Conservation (phyloP, 2,113 vertebrate species). For the Ariopsis seemanni region DNA sequence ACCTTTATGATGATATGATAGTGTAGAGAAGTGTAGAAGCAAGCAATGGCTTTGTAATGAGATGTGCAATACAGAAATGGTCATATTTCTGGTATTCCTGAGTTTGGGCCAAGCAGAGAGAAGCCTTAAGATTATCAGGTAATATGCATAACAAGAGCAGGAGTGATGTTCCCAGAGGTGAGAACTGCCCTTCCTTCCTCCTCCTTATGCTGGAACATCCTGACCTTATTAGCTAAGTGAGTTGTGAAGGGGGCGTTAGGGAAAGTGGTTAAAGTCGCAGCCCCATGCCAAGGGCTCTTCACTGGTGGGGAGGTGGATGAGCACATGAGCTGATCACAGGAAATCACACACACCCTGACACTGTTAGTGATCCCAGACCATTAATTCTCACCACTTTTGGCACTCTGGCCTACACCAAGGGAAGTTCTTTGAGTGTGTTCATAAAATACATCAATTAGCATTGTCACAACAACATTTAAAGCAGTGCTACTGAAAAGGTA, state of each 20-base stretch:
- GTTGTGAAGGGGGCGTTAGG: conserved; percentile 39
- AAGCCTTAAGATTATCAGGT: neutral
- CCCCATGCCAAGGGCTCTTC: conserved; percentile 50
- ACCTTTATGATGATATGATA: neutral
- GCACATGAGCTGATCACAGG: conserved; percentile 54
- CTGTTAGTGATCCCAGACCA: conserved; percentile 51
- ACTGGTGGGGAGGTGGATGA: conserved; percentile 30
- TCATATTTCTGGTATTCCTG: neutral
- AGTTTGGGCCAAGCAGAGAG: neutral
- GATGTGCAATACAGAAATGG: neutral
- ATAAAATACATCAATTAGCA: conserved; percentile 75
- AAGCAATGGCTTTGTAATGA: neutral
- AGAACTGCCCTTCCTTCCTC: conserved; percentile 41
- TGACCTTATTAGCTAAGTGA: conserved; percentile 56
- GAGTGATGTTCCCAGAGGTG: conserved; percentile 41
- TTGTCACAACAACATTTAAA: conserved; percentile 74
- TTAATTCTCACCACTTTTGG: conserved; percentile 50
- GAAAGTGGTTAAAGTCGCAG: conserved; percentile 56
- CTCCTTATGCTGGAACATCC: conserved; percentile 28
- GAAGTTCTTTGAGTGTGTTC: conserved; percentile 67
- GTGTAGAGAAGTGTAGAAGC: neutral
- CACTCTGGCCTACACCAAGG: conserved; percentile 43
- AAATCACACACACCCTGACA: conserved; percentile 47
- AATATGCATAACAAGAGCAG: conserved; percentile 57
- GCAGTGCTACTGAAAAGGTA: conserved; percentile 67